Evolutionary conservation across 2,888 invertebrate genomes (phyloP).

Genomic region (Phasia obesa): DNA sequence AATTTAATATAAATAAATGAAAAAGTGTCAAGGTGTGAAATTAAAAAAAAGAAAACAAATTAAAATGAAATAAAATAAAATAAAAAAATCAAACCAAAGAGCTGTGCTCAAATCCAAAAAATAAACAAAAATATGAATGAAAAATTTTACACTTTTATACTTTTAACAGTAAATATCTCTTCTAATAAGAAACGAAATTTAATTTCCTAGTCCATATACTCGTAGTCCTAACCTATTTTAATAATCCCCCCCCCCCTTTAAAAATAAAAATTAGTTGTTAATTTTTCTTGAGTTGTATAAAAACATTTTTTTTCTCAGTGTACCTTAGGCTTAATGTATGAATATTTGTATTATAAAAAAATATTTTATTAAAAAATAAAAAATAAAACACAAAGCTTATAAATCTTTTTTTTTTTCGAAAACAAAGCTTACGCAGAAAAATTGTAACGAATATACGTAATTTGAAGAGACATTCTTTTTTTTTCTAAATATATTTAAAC

Average conservation of each 20-base stretch:
- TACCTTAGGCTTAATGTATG: conserved; percentile 79
- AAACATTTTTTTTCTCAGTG: conserved; percentile 71
- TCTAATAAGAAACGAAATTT: neutral
- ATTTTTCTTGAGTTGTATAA: conserved; percentile 21
- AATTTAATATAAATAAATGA: neutral
- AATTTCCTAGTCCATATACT: conserved; percentile 23
- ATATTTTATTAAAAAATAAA: conserved; percentile 60
- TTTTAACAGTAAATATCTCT: neutral
- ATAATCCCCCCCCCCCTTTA: neutral
- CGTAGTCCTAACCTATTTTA: conserved; percentile 1
- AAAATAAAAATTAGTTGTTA: conserved; percentile 42
- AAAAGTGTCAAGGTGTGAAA: neutral
- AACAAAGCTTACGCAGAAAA: conserved; percentile 17
- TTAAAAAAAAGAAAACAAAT: neutral
- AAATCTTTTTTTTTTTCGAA: conserved; percentile 9
- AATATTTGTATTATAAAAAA: conserved; percentile 62
- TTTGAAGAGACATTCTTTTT: conserved; percentile 73
- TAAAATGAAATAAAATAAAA: neutral
- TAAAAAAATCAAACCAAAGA: conserved; percentile 11
- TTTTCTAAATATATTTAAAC: conserved; percentile 64
- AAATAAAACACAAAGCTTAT: conserved; percentile 74
- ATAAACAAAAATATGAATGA: neutral
- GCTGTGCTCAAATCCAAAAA: conserved; percentile 42
- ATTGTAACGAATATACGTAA: conserved; percentile 81
- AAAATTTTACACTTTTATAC: neutral